Conservation (phyloP, 23 tunicate species). For the Botrylloides violaceus region DNA sequence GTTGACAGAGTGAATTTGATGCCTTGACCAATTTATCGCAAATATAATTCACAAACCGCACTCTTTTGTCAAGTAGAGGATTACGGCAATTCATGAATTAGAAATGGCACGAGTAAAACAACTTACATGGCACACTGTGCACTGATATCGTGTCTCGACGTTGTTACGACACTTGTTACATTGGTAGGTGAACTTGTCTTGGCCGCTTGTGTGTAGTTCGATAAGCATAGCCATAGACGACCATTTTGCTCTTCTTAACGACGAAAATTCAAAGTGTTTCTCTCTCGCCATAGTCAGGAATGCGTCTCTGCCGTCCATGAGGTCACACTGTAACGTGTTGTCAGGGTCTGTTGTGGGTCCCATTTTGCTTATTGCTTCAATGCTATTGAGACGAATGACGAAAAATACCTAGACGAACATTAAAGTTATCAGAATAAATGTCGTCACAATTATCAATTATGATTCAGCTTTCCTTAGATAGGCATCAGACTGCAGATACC, state of each 20-base stretch:
- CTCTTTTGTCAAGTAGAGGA: constrained; percentile 3
- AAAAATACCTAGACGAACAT: constrained; percentile 65
- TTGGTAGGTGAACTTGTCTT: constrained; percentile 78
- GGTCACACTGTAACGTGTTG: constrained; percentile 69
- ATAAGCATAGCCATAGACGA: constrained; percentile 88
- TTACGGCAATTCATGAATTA: neutral
- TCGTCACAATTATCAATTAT: neutral
- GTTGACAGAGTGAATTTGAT: neutral
- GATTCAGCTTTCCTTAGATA: too few relatives aligned
- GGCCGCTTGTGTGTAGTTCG: constrained; percentile 85
- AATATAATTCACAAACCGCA: neutral
- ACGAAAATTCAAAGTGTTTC: constrained; percentile 91
- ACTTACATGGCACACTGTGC: constrained; percentile 91
- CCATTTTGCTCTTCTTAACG: constrained; percentile 86
- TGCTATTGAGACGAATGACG: constrained; percentile 77
- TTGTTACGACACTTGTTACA: constrained; percentile 82
- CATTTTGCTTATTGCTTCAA: constrained; percentile 61
- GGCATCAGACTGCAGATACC: too few relatives aligned
- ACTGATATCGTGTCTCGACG: constrained; percentile 85
- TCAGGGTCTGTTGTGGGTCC: constrained; percentile 83
- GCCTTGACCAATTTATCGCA: neutral
- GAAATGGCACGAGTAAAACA: neutral
- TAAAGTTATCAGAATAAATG: neutral
- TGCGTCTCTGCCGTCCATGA: constrained; percentile 95
- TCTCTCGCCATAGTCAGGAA: constrained; percentile 88